Evolutionary conservation across 2,113 vertebrate species (phyloP).

Genomic region (Xenopus borealis): DNA sequence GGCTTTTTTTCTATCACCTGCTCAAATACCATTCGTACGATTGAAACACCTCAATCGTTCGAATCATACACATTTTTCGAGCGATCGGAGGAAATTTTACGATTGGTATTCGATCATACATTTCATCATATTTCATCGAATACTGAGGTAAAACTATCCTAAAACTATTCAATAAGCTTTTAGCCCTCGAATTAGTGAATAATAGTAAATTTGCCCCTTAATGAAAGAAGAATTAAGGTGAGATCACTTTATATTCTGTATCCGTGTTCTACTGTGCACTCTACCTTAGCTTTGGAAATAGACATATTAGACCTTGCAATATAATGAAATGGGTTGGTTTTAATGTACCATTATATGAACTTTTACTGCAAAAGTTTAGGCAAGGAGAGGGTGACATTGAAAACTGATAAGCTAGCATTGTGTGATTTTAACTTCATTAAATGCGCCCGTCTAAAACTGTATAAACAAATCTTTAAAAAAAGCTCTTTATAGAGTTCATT

Average conservation of each 20-base stretch:
- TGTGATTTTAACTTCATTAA: slow-evolving; percentile 21
- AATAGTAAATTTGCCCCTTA: too few species aligned
- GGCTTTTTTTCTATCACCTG: too few species aligned
- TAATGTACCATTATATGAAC: slow-evolving; percentile 46
- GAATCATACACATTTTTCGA: too few species aligned
- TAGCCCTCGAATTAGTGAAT: too few species aligned
- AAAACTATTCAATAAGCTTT: too few species aligned
- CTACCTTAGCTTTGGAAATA: slow-evolving; percentile 27
- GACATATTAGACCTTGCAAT: slow-evolving; percentile 21
- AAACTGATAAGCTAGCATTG: neutral
- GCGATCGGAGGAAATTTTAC: too few species aligned
- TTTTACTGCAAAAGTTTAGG: slow-evolving; percentile 25
- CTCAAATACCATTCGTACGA: too few species aligned
- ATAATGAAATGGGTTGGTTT: slow-evolving; percentile 30
- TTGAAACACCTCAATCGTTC: too few species aligned
- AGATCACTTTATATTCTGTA: slow-evolving; percentile 16
- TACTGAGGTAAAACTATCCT: too few species aligned
- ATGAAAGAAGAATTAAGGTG: neutral
- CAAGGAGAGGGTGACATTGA: slow-evolving; percentile 41
- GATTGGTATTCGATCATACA: too few species aligned
- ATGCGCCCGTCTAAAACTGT: neutral
- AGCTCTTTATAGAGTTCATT: neutral
- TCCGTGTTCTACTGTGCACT: slow-evolving; percentile 9
- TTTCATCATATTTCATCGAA: too few species aligned
- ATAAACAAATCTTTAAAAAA: neutral